Base-by-base conservation (phyloP, 2,797 vertebrate species). In the Holocentrus rufus region DNA sequence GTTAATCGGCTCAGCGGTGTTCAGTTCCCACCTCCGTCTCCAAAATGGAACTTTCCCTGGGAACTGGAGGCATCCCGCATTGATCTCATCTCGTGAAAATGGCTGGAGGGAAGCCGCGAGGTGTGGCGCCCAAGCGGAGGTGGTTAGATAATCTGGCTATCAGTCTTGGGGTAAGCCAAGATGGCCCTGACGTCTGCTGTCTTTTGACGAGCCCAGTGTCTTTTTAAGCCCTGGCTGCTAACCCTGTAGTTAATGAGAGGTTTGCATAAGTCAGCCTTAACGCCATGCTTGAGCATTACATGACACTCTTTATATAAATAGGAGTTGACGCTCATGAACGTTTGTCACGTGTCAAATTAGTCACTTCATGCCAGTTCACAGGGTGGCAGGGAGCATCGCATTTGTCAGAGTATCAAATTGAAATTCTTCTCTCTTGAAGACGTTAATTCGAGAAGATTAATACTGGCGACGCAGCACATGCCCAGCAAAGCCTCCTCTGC, bases 81-180 rank as follows among this genome's bases (percentile, higher is more conserved):
- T 88, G 70, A 74, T 69, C 55, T 64, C n/a, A 47, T 49, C 61
- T 62, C 58, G 76, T 79, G 61, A 77, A 77, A 83, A 83, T 74
- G 77, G 77, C 86, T 62, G 67, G 56, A 80, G 81, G 84, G 79
- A 79, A 79, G 54, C 69, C 15, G 44, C 11, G 39, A 87, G 87
- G 88, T 85, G 87, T 86, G 86, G 86, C 80, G 49, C 82, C 85
- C 70, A 13, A 71, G 63, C 69, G 25, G 65, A 84, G 84, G 64
- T 72, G 81, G 84, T 85, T 75, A 81, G 72, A 77, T 88, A 81
- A 89, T 86, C 82, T 72, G 57, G 65, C 82, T 79, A 77, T 84
- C 82, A 80, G 82, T 81, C 64, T 25, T 36, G 65, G 75, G 72
- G 84, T 88, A 81, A 88, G 30, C 55, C 77, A 79, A 88, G 83